Evolutionary conservation across 2,113 vertebrate species (phyloP), one percentile per base, ranked within the genome.

Genomic region (Platichthys stellatus): DNA sequence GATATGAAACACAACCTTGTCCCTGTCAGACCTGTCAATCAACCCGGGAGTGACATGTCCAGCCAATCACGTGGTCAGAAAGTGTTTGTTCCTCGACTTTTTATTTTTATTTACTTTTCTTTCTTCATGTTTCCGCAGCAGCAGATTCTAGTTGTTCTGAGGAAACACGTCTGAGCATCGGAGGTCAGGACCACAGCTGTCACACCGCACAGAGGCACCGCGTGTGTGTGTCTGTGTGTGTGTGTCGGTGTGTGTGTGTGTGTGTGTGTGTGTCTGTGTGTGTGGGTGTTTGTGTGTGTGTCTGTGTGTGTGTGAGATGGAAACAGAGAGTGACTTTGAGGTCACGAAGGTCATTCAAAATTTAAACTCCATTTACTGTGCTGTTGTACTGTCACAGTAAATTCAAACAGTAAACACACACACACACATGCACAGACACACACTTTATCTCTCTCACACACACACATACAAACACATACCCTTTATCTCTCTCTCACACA

Each of bases 111-210:
- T 53, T 53, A 6, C 20, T 35, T 60, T 45, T 65, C 11, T 11
- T 21, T 43, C 4, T 43, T 21, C n/a, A 4, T 9, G 38, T 69
- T 23, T 38, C 58, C 51, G 74, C 78, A 60, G 78, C 66, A 83
- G 40, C 66, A 83, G 43, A 76, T 86, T 81, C 83, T 61, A 17
- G 45, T 70, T 79, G 51, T 70, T 79, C 70, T 14, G 63, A 59
- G 58, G 63, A 78, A 85, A 83, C 57, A 58, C 28, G 60, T 81
- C 61, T 54, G 35, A 70, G 71, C 23, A 24, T 84, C 63, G 54
- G 85, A 86, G 88, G 88, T 89, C 83, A 73, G 26, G 83, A 88
- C 84, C 86, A 65, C 81, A 81, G 81, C 88, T 90, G 86, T 81
- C 88, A 88, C 65, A 69, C 35, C 58, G 64, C 77, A 40, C 62